Conservation (phyloP, 2,797 vertebrate genomes). For the Lophotriccus pileatus region DNA sequence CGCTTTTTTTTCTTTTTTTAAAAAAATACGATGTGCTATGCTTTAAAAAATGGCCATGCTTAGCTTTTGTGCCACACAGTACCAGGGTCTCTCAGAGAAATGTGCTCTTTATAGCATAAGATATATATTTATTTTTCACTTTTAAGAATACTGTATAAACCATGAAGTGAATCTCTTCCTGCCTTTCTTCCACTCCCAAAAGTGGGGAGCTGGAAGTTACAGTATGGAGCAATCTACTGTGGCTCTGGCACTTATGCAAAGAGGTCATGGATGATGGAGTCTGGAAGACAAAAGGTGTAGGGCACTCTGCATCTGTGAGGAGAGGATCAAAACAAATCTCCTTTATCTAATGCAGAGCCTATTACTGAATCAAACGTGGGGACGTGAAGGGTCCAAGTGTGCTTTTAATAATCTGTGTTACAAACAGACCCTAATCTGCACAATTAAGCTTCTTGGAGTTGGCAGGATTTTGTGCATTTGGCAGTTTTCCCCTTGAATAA, state of each 20-base stretch:
- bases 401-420: constrained; percentile 68
- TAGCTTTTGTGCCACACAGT: background rate
- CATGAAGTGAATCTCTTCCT: background rate
- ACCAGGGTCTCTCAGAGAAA: background rate
- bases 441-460: constrained; percentile 63
- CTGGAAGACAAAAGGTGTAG: constrained; percentile 26
- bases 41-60: background rate
- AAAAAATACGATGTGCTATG: background rate
- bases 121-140: background rate
- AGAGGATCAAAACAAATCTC: constrained; percentile 48
- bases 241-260: background rate
- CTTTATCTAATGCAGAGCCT: constrained; percentile 51
- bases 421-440: constrained; percentile 64
- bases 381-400: constrained; percentile 43
- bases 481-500: constrained; percentile 59
- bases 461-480: constrained; percentile 56
- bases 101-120: background rate
- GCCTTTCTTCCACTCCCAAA: background rate
- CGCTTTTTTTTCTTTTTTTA: background rate
- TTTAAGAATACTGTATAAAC: background rate
- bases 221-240: background rate
- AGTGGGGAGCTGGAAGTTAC: background rate
- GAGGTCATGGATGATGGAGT: background rate
- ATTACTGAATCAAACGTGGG: constrained; percentile 1
- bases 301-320: background rate